A percentile compares a stretch with the other conserved stretches of the same genome.
Conservation (phyloP, 2,113 vertebrate species). For the Serinus canaria region DNA sequence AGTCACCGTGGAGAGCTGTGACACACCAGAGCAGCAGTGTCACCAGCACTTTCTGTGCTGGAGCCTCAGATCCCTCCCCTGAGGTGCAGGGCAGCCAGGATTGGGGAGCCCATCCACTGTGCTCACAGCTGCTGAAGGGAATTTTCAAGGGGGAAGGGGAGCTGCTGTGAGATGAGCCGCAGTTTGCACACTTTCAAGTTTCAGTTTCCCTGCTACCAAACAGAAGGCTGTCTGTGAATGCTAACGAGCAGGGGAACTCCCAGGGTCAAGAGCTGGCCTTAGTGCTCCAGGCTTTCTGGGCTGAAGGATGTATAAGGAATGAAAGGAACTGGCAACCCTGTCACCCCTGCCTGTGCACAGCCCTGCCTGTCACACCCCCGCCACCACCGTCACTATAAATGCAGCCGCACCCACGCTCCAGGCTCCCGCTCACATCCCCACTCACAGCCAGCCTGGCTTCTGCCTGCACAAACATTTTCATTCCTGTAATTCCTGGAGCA, state of each 20-base stretch:
- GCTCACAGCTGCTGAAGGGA: background rate
- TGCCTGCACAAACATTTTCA: constrained; percentile 53
- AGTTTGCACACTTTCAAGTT: background rate
- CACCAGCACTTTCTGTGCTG: background rate
- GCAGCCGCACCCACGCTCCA: background rate
- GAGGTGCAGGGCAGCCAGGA: background rate
- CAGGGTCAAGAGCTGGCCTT: background rate
- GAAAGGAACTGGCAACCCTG: background rate
- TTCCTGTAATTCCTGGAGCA: constrained; percentile 23
- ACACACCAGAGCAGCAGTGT: fast-evolving
- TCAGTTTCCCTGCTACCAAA: background rate
- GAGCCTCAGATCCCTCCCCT: background rate
- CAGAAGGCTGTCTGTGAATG: background rate
- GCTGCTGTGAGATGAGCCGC: background rate
- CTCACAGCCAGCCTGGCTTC: constrained; percentile 41
- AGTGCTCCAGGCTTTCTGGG: background rate
- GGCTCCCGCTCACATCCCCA: background rate
- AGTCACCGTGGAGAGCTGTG: background rate
- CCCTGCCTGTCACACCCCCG: background rate
- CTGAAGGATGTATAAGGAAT: background rate
- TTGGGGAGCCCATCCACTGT: background rate
- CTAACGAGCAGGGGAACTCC: background rate
- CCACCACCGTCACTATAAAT: background rate
- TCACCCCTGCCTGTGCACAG: background rate
- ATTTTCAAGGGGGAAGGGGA: background rate